A percentile compares a stretch with the other conserved stretches of the same genome.
Conservation (phyloP, 2,797 vertebrate species). For the Pipistrellus pygmaeus region DNA sequence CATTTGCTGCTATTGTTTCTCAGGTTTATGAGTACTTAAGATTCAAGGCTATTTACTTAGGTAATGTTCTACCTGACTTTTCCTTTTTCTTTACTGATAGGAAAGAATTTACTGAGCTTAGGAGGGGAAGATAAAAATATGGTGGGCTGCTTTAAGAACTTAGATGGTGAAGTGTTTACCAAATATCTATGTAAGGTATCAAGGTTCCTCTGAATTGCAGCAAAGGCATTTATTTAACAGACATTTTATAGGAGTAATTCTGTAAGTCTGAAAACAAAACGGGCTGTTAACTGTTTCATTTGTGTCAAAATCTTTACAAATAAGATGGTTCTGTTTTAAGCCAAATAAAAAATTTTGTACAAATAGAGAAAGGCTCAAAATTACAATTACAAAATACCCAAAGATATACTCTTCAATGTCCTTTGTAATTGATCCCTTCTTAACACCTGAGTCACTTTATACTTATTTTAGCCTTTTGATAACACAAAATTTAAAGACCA, state of each 20-base stretch:
- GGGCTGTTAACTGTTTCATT: not conserved
- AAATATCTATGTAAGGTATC: conserved; percentile 7
- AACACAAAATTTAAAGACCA: not conserved
- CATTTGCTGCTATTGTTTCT: not conserved
- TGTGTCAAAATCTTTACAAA: not conserved
- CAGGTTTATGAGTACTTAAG: conserved; percentile 25
- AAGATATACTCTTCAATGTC: not conserved
- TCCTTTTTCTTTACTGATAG: not conserved
- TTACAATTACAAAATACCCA: not conserved
- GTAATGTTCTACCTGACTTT: conserved; percentile 28
- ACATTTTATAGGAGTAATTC: not conserved
- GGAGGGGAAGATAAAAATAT: not conserved
- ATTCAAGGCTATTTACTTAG: conserved; percentile 59
- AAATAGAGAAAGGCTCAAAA: conserved; percentile 12
- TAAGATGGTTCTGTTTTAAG: not conserved
- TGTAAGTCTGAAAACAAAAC: not conserved
- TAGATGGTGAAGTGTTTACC: conserved; percentile 21
- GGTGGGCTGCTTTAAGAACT: not conserved
- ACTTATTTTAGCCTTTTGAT: not conserved
- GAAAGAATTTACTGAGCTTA: not conserved
- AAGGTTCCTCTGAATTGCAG: not conserved
- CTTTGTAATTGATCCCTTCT: not conserved
- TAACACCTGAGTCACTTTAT: not conserved
- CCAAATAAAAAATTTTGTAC: not conserved
- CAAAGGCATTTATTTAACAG: not conserved